Conservation (phyloP, 2,113 vertebrate species). For the Istiophorus platypterus region DNA sequence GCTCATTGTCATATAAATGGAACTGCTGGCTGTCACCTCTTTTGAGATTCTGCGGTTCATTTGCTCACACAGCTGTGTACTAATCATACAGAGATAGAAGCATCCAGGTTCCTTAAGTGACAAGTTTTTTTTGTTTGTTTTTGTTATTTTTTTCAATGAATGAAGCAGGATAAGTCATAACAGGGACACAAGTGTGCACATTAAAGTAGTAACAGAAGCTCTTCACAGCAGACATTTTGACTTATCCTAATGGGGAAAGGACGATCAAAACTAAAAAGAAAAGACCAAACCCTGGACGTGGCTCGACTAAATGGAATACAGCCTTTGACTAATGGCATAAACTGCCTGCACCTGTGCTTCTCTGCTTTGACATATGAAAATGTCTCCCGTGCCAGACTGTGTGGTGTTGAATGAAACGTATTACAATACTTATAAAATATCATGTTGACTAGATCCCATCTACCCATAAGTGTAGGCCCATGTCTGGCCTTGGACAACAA, state of each 20-base stretch:
- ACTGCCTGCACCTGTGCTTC: background rate
- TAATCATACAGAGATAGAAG: background rate
- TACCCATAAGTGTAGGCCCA: background rate
- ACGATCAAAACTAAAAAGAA: too few relatives aligned
- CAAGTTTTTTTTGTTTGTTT: too few relatives aligned
- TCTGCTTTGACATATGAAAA: background rate
- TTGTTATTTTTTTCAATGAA: background rate
- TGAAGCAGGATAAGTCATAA: background rate
- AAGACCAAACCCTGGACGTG: background rate
- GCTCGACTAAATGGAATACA: background rate
- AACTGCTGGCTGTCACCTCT: background rate
- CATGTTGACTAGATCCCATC: background rate
- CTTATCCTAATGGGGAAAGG: too few relatives aligned
- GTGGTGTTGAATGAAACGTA: background rate
- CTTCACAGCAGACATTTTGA: background rate
- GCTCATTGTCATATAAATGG: background rate
- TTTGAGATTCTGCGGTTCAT: background rate
- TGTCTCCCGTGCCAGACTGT: background rate
- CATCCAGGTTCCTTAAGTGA: background rate
- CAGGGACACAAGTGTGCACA: background rate
- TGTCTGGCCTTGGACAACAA: background rate
- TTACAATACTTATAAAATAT: background rate
- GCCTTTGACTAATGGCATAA: background rate
- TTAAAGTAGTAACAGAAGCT: background rate
- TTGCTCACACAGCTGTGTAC: background rate